These are phyloP conservation scores for Merodon equestris DNA, from an alignment of 2,888 invertebrate genomes.

Conservation along the genomic window DNA sequence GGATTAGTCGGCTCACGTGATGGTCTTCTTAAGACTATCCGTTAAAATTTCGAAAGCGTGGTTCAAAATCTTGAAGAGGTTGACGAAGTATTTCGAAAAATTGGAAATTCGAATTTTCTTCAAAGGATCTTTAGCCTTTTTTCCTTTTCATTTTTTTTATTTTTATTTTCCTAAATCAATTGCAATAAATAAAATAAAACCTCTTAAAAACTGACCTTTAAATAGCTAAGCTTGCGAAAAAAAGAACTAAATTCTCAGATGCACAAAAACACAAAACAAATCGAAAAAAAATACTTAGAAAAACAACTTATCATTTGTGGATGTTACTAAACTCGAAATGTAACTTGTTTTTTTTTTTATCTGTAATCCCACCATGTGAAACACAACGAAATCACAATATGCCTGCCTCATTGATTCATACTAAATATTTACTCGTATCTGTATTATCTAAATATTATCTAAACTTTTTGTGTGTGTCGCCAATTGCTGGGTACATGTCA, in stretches of 20 bases:
- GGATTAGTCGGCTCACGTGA: no score
- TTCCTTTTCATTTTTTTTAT: not conserved
- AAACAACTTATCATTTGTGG: slow-evolving; percentile 44
- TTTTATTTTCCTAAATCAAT: slow-evolving; percentile 31
- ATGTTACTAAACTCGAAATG: slow-evolving; percentile 53
- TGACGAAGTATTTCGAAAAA: no score
- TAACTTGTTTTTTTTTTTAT: slow-evolving; percentile 53
- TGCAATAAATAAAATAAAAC: slow-evolving; percentile 36
- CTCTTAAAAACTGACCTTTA: slow-evolving; percentile 3
- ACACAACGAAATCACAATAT: slow-evolving; percentile 42
- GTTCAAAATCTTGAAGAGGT: no score
- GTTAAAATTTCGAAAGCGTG: no score
- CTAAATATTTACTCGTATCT: slow-evolving; percentile 56
- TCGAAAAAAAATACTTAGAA: slow-evolving; percentile 5
- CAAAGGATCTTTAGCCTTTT: no score
- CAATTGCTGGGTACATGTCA: slow-evolving; percentile 73
- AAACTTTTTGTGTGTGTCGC: slow-evolving; percentile 67
- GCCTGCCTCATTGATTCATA: slow-evolving; percentile 67
- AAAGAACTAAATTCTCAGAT: slow-evolving; percentile 4
- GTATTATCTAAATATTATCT: slow-evolving; percentile 31
- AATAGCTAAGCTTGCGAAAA: slow-evolving; percentile 38
- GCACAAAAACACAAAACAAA: slow-evolving; percentile 29
- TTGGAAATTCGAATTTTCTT: no score
- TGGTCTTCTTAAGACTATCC: no score
- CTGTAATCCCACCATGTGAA: slow-evolving; percentile 58